Base-by-base conservation (phyloP, 2,797 vertebrate species). In the Propithecus perrieri region DNA sequence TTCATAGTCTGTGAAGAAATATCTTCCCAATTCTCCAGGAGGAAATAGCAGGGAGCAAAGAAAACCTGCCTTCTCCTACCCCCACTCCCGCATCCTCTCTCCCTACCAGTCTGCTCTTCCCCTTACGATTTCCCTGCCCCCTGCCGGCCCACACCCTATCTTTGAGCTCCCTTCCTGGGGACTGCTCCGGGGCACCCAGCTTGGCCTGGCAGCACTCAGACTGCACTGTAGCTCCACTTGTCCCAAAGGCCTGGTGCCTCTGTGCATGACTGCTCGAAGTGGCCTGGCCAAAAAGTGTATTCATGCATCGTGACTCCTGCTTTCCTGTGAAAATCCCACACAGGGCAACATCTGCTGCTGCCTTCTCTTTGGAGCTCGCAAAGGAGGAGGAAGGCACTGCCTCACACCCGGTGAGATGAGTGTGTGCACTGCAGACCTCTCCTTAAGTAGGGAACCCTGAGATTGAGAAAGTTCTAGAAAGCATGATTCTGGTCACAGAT, bases 61-160 rank as follows among this genome's bases (percentile, higher is more conserved):
- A 46, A 59, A 78, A 33, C 6, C 17, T 28, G 38, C 26, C 14
- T 53, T 43, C 67, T 91, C 61, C n/a, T n/a, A 7, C 5, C 48
- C 4, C 4, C 9, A 35, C 13, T 28, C 7, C 12, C 14, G 9
- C 53, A 1, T 15, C 35, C 26, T 33, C 33, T 76, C 22, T 38
- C 55, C 50, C 69, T 6, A 5, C 30, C 53, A 14, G 0, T 22
- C 13, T 15, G 2, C 48, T 50, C 43, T 50, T 48, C 24, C 1
- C 17, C 53, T 72, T 10, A 46, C 46, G 8, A 9, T 13, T n/a
- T 35, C 63, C 81, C 65, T 28, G n/a, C 46, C 12, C 61, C 14
- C 38, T 43, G 9, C 1, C 0, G 8, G 12, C 33, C 65, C 35
- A 43, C 3, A 26, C 26, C 10, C 57, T 5, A 2, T 41, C 26